Evolutionary conservation across 2,797 vertebrate genomes (phyloP).

Genomic region (Austrolebias charrua): DNA sequence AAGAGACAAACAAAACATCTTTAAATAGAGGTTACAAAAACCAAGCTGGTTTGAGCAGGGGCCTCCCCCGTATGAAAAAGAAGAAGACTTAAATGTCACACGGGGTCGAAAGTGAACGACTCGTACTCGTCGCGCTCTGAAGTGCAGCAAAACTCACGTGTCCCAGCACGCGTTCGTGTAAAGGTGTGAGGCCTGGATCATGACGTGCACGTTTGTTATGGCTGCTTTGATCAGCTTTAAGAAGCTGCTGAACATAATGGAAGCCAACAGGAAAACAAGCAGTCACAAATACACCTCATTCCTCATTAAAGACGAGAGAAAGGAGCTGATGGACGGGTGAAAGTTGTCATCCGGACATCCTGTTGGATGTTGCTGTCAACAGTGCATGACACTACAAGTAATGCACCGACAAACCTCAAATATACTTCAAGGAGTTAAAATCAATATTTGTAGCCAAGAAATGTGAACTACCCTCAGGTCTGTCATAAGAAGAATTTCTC

Average conservation of each 20-base stretch:
- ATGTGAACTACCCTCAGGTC: conserved; percentile 4
- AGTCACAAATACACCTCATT: conserved; percentile 26
- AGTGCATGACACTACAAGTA: background rate
- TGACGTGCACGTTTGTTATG: background rate
- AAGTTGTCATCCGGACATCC: conserved; percentile 20
- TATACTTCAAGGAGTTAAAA: conserved; percentile 14
- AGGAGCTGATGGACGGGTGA: conserved; percentile 26
- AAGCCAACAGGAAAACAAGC: conserved; percentile 25
- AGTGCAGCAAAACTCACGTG: background rate
- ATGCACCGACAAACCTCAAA: background rate
- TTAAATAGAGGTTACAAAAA: conserved; percentile 8
- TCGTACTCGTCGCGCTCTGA: conserved; percentile 14
- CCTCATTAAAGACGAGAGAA: conserved; percentile 36
- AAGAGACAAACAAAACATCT: conserved; percentile 4
- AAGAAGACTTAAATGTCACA: conserved; percentile 51
- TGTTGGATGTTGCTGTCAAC: conserved; percentile 4
- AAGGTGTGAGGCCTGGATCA: background rate
- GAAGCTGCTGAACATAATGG: conserved; percentile 13
- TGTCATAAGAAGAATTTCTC: background rate
- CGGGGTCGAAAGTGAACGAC: conserved; percentile 4
- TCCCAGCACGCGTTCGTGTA: background rate
- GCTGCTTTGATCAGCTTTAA: conserved; percentile 3
- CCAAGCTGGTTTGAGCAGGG: conserved; percentile 16
- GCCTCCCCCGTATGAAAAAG: conserved; percentile 43
- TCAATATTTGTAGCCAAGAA: background rate